Percentiles rank a stretch among this genome's conserved stretches.
Conservation (phyloP, 2,888 invertebrate species). For the Saturnia pavonia region DNA sequence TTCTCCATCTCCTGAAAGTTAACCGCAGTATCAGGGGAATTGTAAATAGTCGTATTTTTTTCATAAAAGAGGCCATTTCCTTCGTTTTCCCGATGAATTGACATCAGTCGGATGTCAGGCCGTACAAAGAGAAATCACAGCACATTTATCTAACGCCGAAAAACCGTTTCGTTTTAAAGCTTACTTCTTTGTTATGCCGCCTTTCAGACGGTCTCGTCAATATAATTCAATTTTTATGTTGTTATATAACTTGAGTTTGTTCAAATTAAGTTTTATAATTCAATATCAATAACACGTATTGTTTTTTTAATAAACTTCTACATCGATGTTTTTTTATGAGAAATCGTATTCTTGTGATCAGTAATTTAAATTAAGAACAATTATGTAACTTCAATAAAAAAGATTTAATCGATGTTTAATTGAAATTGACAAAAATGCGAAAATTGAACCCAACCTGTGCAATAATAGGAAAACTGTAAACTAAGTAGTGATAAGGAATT, state of each 20-base stretch:
- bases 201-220: conserved; percentile 28
- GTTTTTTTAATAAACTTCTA: no score
- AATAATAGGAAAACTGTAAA: no score
- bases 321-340: no score
- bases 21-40: conserved; percentile 37
- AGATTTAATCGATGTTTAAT: no score
- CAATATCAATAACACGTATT: not conserved
- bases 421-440: no score
- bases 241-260: not conserved
- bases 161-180: conserved; percentile 43
- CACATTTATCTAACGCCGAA: conserved; percentile 45
- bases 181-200: conserved; percentile 33
- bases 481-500: no score
- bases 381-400: no score
- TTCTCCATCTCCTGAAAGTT: conserved; percentile 33
- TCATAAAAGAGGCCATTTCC: conserved; percentile 55
- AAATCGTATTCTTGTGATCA: no score
- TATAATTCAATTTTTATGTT: conserved; percentile 5
- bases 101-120: conserved; percentile 59
- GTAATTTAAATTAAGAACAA: no score
- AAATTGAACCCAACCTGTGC: no score
- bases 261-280: not conserved
- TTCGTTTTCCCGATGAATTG: conserved; percentile 59
- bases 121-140: conserved; percentile 57
- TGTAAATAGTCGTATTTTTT: conserved; percentile 51